Evolutionary conservation across 2,113 vertebrate species (phyloP).

Genomic region (Poicephalus gulielmi): DNA sequence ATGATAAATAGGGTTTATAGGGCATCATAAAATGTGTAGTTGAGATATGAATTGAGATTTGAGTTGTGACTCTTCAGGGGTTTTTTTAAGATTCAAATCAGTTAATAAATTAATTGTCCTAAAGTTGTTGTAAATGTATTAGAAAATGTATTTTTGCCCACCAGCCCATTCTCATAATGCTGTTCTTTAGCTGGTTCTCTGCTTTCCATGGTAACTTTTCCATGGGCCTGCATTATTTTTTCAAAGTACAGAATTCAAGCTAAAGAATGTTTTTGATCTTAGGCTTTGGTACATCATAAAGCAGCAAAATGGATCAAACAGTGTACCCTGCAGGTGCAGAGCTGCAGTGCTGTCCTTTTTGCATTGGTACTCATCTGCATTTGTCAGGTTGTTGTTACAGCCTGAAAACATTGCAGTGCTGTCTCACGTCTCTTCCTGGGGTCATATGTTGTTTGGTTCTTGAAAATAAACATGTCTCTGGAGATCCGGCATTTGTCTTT

Average conservation of each 20-base stretch:
- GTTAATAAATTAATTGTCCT: neutral
- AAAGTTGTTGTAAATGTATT: neutral
- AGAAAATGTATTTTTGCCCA: neutral
- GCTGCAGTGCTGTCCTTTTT: neutral
- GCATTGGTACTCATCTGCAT: neutral
- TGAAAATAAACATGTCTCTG: neutral
- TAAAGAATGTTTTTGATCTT: neutral
- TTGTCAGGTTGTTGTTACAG: neutral
- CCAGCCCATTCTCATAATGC: neutral
- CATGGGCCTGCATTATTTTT: neutral
- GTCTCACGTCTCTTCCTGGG: neutral
- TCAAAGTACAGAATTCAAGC: neutral
- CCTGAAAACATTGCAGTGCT: neutral
- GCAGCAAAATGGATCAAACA: neutral
- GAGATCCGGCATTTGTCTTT: neutral
- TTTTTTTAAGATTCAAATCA: too few relatives aligned
- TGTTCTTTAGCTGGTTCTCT: neutral
- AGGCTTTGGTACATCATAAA: neutral
- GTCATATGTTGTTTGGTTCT: neutral
- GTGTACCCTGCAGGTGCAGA: neutral
- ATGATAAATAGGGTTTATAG: neutral
- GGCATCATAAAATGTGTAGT: neutral
- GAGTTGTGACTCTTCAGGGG: neutral
- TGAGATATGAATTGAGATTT: neutral
- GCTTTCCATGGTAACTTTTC: neutral